These are phyloP conservation scores for Paramormyrops hopkinsi DNA, from an alignment of 2,797 vertebrate species.

Conservation along the genomic window DNA sequence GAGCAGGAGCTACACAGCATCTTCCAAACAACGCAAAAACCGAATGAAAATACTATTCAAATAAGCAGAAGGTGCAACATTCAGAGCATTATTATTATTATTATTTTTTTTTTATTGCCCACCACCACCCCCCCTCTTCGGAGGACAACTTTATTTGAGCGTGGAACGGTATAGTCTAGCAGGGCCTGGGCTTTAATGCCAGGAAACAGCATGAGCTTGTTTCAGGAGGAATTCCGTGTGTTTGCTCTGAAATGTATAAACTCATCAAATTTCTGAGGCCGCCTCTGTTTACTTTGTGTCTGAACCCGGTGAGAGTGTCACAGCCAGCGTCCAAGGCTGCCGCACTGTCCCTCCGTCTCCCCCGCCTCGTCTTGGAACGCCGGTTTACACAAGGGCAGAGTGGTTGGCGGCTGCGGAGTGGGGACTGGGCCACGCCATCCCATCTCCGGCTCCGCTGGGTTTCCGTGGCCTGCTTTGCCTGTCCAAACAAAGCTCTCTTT, in stretches of 20 bases:
- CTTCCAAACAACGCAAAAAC: not conserved
- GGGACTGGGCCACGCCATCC: not conserved
- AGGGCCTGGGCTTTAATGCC: not conserved
- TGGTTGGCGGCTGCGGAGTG: not conserved
- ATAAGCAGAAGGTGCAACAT: not conserved
- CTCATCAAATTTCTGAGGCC: not conserved
- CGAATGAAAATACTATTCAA: not conserved
- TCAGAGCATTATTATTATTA: not conserved
- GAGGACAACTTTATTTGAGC: too few relatives aligned
- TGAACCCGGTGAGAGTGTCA: not conserved
- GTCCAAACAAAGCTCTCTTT: slow-evolving; percentile 14
- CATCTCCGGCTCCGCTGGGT: not conserved
- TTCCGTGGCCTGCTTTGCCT: not conserved
- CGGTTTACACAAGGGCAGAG: not conserved
- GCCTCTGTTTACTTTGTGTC: not conserved
- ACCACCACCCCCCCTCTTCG: too few relatives aligned
- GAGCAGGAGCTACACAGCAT: not conserved
- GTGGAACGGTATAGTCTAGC: not conserved
- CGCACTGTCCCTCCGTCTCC: not conserved
- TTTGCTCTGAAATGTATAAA: not conserved
- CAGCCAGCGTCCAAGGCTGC: not conserved
- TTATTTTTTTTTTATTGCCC: too few relatives aligned
- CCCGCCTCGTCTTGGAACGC: not conserved
- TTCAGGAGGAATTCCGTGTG: not conserved
- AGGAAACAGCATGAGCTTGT: not conserved